These are phyloP conservation scores for Sandelia bainsii DNA, from an alignment of 2,797 vertebrate genomes.

Conservation along the genomic window DNA sequence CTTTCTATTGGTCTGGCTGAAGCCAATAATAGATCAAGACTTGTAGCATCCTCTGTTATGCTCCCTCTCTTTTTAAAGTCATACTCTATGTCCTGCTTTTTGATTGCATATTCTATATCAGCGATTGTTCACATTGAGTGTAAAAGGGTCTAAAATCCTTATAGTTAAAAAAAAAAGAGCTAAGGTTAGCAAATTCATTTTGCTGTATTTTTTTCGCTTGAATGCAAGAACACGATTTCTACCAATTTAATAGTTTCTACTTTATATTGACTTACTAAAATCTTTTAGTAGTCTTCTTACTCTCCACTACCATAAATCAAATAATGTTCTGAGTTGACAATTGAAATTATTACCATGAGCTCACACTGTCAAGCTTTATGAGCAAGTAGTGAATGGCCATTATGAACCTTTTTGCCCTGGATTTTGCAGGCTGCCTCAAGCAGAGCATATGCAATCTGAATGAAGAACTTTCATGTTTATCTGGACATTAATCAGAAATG, in stretches of 20 bases:
- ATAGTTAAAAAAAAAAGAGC: background rate
- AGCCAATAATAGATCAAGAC: constrained; percentile 60
- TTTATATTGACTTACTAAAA: background rate
- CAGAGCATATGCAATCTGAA: background rate
- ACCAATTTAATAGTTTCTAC: background rate
- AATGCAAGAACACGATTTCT: background rate
- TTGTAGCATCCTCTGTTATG: constrained; percentile 49
- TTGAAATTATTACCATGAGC: background rate
- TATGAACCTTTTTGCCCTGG: background rate
- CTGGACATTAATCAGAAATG: background rate
- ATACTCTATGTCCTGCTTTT: background rate
- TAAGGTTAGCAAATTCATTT: background rate
- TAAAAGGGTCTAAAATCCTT: constrained; percentile 7
- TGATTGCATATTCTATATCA: background rate
- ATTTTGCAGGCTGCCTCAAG: background rate
- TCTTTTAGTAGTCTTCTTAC: background rate
- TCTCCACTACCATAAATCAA: background rate
- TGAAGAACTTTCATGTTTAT: background rate
- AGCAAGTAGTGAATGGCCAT: background rate
- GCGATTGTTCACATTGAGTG: constrained; percentile 13
- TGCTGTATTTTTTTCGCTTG: background rate
- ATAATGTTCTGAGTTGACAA: background rate
- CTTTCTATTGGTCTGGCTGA: constrained; percentile 63
- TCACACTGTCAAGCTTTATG: background rate
- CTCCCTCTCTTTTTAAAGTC: constrained; percentile 9